Conservation (phyloP, 2,888 invertebrate species). For the Drosophila yooni region DNA sequence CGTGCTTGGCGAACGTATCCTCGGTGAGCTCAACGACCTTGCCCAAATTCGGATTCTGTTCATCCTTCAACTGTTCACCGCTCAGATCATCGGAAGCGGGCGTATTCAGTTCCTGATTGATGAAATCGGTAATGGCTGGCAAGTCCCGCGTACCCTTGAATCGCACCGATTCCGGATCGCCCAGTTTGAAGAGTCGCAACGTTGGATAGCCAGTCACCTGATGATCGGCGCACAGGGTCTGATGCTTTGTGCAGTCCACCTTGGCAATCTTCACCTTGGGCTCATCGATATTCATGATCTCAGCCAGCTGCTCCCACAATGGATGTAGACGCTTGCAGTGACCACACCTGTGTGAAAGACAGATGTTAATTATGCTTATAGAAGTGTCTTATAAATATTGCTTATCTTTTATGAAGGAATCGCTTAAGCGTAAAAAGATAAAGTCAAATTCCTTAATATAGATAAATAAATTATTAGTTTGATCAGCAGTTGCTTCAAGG, state of each 20-base stretch:
- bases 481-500: neutral
- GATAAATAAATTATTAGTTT: neutral
- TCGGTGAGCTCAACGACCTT: slow-evolving; percentile 90
- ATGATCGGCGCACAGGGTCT: slow-evolving; percentile 90
- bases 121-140: slow-evolving; percentile 90
- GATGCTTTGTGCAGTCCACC: slow-evolving; percentile 93
- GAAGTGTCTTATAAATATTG: neutral
- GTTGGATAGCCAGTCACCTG: slow-evolving; percentile 94
- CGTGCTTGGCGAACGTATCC: slow-evolving; percentile 90
- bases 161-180: slow-evolving; percentile 88
- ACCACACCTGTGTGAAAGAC: slow-evolving; percentile 89
- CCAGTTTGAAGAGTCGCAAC: slow-evolving; percentile 91
- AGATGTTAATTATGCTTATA: neutral
- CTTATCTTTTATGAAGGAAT: neutral
- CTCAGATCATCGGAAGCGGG: slow-evolving; percentile 53
- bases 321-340: slow-evolving; percentile 89
- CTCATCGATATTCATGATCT: slow-evolving; percentile 88
- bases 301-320: slow-evolving; percentile 93
- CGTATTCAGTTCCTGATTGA: slow-evolving; percentile 89
- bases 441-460: too few relatives aligned
- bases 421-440: too few relatives aligned
- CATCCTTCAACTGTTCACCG: slow-evolving; percentile 19
- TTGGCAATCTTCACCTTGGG: slow-evolving; percentile 90
- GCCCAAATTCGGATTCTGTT: slow-evolving; percentile 59
- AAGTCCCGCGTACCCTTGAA: slow-evolving; percentile 92